These are phyloP conservation scores for Mobula birostris DNA, from an alignment of 2,113 vertebrate genomes.

Conservation along the genomic window DNA sequence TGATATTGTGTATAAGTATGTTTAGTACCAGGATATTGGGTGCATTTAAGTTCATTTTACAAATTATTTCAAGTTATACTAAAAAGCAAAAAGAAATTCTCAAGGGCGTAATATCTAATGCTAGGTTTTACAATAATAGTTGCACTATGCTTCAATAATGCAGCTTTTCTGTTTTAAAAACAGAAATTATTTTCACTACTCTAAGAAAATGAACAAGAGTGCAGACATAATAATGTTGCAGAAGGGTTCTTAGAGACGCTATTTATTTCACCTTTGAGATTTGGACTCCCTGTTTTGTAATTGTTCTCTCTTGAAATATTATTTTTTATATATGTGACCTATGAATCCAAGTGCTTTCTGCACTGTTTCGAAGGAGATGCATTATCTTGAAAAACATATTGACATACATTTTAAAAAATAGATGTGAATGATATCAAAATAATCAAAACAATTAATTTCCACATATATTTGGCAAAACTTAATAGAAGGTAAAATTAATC, in stretches of 20 bases:
- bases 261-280: not conserved
- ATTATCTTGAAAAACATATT: not conserved
- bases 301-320: not conserved
- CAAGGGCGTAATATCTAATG: not conserved
- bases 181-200: conserved; percentile 3
- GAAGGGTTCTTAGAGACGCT: not conserved
- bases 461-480: not conserved
- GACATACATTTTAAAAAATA: not conserved
- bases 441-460: not conserved
- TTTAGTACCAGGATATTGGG: not conserved
- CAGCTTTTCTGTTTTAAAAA: not conserved
- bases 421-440: not conserved
- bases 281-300: not conserved
- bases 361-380: not conserved
- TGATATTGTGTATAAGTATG: not conserved
- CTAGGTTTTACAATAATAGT: not conserved
- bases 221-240: not conserved
- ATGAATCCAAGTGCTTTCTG: not conserved
- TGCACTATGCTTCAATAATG: conserved; percentile 19
- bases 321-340: not conserved
- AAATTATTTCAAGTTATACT: not conserved
- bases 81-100: not conserved
- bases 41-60: not conserved
- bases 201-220: not conserved
- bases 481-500: not conserved